A percentile compares a stretch with the other conserved stretches of the same genome.
Evolutionary conservation across 2,888 invertebrate genomes (phyloP).

Genomic region (Nomada ruficornis): DNA sequence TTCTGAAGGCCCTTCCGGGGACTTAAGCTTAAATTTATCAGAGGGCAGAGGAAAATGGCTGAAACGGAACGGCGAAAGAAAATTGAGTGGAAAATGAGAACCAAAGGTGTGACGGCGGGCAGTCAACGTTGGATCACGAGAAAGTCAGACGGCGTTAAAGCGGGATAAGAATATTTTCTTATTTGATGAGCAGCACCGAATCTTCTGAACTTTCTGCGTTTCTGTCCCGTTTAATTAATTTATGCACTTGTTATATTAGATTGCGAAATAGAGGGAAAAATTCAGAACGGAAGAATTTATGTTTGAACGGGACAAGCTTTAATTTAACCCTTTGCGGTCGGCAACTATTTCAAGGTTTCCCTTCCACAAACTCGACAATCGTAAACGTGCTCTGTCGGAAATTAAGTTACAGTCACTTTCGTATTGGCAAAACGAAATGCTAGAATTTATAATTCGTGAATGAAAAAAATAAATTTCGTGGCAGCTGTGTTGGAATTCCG

Average conservation of each 20-base stretch:
- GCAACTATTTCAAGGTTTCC: no score
- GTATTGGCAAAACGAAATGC: no score
- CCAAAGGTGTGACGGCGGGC: background rate
- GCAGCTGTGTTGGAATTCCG: no score
- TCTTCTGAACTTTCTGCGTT: background rate
- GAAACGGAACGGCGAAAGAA: background rate
- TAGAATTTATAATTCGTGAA: no score
- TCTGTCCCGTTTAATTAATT: constrained; percentile 6
- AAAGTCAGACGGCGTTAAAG: background rate
- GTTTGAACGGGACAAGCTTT: no score
- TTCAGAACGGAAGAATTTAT: no score
- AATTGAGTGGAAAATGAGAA: constrained; percentile 31
- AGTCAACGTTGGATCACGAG: background rate
- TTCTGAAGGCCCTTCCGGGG: background rate
- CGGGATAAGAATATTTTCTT: background rate
- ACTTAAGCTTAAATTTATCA: constrained; percentile 3
- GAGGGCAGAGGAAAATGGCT: background rate
- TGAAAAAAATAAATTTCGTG: no score
- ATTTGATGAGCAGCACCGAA: background rate
- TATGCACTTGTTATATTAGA: background rate
- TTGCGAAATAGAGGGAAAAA: background rate
- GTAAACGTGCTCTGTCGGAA: no score
- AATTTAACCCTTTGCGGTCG: no score
- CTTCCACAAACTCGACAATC: no score
- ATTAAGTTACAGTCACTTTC: no score